Evolutionary conservation across 2,113 vertebrate genomes (phyloP).

Genomic region (Holacanthus passer): DNA sequence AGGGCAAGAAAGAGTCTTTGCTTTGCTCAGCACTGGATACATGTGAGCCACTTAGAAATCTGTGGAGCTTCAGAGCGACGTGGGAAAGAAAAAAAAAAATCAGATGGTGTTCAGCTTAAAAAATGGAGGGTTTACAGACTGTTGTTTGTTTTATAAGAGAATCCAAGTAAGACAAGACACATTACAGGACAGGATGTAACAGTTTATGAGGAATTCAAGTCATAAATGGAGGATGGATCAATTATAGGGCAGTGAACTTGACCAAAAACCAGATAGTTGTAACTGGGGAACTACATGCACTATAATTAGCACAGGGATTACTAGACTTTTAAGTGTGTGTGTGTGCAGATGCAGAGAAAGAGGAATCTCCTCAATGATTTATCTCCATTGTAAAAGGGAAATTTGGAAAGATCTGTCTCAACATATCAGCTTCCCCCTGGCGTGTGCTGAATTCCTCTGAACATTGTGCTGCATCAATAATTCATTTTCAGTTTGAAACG

Average conservation of each 20-base stretch:
- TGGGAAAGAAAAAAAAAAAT: no score
- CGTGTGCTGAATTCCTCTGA: conserved; percentile 32
- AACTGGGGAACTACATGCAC: background rate
- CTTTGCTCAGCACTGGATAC: conserved; percentile 30
- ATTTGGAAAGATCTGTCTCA: conserved; percentile 18
- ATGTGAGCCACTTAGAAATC: conserved; percentile 37
- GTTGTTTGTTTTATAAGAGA: background rate
- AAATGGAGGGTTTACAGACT: background rate
- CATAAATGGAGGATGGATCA: background rate
- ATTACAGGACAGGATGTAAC: background rate
- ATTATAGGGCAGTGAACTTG: background rate
- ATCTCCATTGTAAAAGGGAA: conserved; percentile 3
- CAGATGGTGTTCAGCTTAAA: background rate
- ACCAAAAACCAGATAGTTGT: no score
- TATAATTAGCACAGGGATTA: conserved; percentile 4
- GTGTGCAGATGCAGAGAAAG: conserved; percentile 10
- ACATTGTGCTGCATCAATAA: conserved; percentile 46
- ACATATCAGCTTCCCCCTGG: conserved; percentile 5
- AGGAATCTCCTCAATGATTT: conserved; percentile 40
- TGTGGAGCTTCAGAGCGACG: conserved; percentile 7
- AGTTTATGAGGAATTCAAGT: background rate
- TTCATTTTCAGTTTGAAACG: conserved; percentile 30
- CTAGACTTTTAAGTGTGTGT: background rate
- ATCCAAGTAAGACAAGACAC: background rate
- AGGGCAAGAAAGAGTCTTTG: conserved; percentile 17